Evolutionary conservation across 2,113 vertebrate genomes (phyloP).

Genomic region (Colius striatus): DNA sequence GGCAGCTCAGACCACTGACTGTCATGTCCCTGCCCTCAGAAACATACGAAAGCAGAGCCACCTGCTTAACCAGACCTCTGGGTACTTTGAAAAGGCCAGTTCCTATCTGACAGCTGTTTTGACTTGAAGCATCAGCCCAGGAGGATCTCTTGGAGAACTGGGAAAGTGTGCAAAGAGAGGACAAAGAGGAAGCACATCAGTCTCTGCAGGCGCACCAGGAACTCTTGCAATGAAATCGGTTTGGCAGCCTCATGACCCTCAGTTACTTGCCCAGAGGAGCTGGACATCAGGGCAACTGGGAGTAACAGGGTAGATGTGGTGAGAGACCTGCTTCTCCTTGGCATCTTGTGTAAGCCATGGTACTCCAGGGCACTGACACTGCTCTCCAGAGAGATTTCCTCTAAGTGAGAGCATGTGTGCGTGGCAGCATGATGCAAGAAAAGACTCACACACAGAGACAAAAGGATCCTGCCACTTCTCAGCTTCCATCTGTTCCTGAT

Average conservation of each 20-base stretch:
- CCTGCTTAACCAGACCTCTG: not conserved
- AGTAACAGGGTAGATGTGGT: not conserved
- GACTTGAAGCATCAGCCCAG: not conserved
- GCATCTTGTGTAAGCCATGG: fast-evolving
- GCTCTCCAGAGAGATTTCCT: not conserved
- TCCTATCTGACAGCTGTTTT: not conserved
- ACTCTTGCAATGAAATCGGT: not conserved
- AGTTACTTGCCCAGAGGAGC: not conserved
- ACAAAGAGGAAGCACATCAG: not conserved
- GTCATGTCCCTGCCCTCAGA: not conserved
- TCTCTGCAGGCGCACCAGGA: not conserved
- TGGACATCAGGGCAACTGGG: not conserved
- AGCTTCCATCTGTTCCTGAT: not conserved
- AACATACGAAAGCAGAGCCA: not conserved
- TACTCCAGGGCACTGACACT: not conserved
- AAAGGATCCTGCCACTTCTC: not conserved
- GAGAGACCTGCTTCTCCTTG: not conserved
- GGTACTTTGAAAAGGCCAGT: not conserved
- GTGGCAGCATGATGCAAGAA: not conserved
- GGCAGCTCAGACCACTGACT: not conserved
- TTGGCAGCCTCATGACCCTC: not conserved
- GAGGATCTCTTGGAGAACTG: not conserved
- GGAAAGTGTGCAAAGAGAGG: not conserved
- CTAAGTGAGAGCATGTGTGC: not conserved
- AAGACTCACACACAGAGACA: not conserved